Conservation (phyloP, 1,140 invertebrate genomes). For the Aphelinus atriplicis region DNA sequence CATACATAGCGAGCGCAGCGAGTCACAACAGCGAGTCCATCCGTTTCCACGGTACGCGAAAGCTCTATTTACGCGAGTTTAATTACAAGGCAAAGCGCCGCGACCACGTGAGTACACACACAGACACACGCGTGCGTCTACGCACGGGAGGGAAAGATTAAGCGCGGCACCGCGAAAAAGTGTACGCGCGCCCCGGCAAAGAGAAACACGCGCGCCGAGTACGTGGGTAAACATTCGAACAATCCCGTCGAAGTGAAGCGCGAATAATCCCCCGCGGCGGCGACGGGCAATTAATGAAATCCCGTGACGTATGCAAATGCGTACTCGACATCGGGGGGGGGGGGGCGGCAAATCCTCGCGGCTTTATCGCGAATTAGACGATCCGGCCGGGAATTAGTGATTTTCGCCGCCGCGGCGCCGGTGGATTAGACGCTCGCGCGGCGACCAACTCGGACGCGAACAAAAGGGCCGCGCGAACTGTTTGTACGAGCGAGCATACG, state of each 20-base stretch:
- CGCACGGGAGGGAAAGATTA: not conserved
- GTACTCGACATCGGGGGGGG: not conserved
- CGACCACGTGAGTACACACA: not conserved
- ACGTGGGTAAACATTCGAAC: constrained; percentile 30
- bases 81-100: constrained; percentile 26
- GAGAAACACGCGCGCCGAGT: not conserved
- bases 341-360: not conserved
- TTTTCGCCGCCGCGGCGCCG: no score
- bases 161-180: not conserved
- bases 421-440: no score
- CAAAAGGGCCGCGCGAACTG: not conserved
- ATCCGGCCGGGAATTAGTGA: no score
- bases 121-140: constrained; percentile 9
- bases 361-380: no score
- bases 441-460: not conserved
- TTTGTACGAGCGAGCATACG: not conserved
- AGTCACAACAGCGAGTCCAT: no score
- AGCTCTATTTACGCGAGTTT: constrained; percentile 13
- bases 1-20: no score
- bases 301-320: constrained; percentile 41
- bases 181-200: not conserved
- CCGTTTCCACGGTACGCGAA: no score
- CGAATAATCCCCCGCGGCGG: not conserved
- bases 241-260: not conserved
- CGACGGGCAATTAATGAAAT: constrained; percentile 36